Evolutionary conservation across 2,888 invertebrate species (phyloP), one percentile per base, ranked within the genome.

Genomic region (Lissocephala sabroskyi): DNA sequence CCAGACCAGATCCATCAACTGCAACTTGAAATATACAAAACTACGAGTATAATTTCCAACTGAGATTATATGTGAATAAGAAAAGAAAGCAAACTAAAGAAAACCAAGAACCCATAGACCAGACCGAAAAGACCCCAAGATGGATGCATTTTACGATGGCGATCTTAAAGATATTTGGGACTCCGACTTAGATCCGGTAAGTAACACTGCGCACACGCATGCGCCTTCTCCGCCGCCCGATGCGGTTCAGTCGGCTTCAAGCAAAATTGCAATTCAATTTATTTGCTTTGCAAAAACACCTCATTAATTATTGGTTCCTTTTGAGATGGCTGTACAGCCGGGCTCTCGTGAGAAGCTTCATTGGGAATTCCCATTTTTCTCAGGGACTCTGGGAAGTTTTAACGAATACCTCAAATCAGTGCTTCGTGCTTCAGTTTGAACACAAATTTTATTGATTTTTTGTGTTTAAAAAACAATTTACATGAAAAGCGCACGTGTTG

Each of bases 101-200:
- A 33, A 30, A 11, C 19, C 28, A 47, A 30, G 32, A 42, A 45
- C 18, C 35, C 35, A 30, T 41, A 18, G 36, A 40, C 30, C 32
- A 39, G 29, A 32, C 19, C 37, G 7, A 9, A 30, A 17, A 37
- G 41, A 35, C 32, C 17, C 32, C 10, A 30, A 85, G 80, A 91
- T 91, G 91, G 91, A 91, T 86, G 87, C 88, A 75, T 92, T 91
- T 86, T 92, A 91, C 86, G 92, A 92, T 86, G 90, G 91, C 71
- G 90, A 90, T 85, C 87, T 92, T 80, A 91, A 90, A 87, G 92
- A 92, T 85, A 87, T 93, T 79, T 93, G 92, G 92, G 92, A 92
- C 84, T 89, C 91, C 75, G 92, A 92, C 86, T 87, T 93, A 82
- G 92, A 92, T 87, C 90, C 92, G 90, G 92, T 92, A 85, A 91